Percentiles rank a stretch among this genome's conserved stretches.
phyloP scores from a whole-genome alignment of 2,888 invertebrate species.

The Perizoma affinitatum region DNA sequence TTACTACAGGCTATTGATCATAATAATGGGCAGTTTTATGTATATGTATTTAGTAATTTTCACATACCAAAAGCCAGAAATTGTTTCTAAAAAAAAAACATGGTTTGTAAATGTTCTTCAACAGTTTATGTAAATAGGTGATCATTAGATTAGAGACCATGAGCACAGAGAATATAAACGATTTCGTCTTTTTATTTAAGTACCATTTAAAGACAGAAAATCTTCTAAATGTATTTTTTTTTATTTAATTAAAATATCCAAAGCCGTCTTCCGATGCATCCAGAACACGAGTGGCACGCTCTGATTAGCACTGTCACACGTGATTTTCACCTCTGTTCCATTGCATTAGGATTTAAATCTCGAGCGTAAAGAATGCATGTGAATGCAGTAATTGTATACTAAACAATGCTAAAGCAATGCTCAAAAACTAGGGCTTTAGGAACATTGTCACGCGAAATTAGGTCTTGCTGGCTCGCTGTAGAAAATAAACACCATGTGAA shows the following conservation, averaged over 20 bases:
- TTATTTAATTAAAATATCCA: conserved; percentile 44
- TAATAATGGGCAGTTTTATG: no score
- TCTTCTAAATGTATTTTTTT: conserved; percentile 34
- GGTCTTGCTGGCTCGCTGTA: conserved; percentile 48
- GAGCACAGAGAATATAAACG: no score
- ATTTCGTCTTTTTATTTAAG: no score
- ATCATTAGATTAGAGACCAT: no score
- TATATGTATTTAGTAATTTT: no score
- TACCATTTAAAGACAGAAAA: background rate
- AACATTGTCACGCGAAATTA: conserved; percentile 51
- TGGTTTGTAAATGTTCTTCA: no score
- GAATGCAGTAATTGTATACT: conserved; percentile 50
- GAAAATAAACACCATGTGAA: conserved; percentile 28
- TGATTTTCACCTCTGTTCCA: conserved; percentile 35
- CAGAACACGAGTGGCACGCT: conserved; percentile 51
- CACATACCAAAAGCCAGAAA: no score
- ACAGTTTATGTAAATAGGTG: no score
- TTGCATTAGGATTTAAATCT: conserved; percentile 35
- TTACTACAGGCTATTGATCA: no score
- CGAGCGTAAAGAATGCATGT: conserved; percentile 34
- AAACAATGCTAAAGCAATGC: conserved; percentile 52
- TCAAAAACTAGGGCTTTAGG: conserved; percentile 57
- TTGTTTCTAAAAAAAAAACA: no score
- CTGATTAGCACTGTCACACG: conserved; percentile 45
- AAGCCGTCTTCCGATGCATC: conserved; percentile 59